These are phyloP conservation scores for Chaetogeoica ovagalla DNA, from an alignment of 2,888 invertebrate species.

Conservation along the genomic window DNA sequence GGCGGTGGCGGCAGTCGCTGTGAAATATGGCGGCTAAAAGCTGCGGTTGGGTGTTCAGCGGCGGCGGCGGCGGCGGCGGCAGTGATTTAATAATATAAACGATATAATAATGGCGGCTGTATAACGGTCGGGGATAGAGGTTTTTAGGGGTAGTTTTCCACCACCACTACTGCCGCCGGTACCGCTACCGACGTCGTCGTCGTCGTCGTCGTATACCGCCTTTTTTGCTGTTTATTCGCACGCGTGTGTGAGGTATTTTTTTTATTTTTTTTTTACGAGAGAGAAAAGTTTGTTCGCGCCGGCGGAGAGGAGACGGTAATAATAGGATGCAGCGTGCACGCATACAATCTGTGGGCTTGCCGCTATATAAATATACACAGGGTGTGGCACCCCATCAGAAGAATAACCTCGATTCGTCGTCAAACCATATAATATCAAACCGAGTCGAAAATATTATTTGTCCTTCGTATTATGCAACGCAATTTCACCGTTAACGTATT, in stretches of 20 bases:
- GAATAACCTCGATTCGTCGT: too few relatives aligned
- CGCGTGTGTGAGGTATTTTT: neutral
- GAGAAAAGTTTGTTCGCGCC: neutral
- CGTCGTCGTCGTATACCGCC: neutral
- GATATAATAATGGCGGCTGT: constrained; percentile 52
- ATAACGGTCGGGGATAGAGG: constrained; percentile 15
- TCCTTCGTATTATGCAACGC: too few relatives aligned
- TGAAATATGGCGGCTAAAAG: constrained; percentile 53
- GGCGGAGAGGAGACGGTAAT: too few relatives aligned
- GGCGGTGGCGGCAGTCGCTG: constrained; percentile 21
- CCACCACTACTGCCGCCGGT: neutral
- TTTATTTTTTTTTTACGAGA: neutral
- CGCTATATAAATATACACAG: too few relatives aligned
- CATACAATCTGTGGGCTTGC: too few relatives aligned
- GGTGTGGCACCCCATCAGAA: too few relatives aligned
- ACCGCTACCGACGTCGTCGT: too few relatives aligned
- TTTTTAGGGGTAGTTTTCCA: constrained; percentile 37
- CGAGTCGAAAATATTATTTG: too few relatives aligned
- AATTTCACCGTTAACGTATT: too few relatives aligned
- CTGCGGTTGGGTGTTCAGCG: constrained; percentile 50
- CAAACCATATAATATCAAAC: too few relatives aligned
- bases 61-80: constrained; percentile 51
- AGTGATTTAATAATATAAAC: constrained; percentile 52
- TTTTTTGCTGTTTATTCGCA: neutral
- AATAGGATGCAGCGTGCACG: too few relatives aligned